Evolutionary conservation across 2,797 vertebrate species (phyloP), one percentile per base, ranked within the genome.

Genomic region (Cercopithecus mitis): DNA sequence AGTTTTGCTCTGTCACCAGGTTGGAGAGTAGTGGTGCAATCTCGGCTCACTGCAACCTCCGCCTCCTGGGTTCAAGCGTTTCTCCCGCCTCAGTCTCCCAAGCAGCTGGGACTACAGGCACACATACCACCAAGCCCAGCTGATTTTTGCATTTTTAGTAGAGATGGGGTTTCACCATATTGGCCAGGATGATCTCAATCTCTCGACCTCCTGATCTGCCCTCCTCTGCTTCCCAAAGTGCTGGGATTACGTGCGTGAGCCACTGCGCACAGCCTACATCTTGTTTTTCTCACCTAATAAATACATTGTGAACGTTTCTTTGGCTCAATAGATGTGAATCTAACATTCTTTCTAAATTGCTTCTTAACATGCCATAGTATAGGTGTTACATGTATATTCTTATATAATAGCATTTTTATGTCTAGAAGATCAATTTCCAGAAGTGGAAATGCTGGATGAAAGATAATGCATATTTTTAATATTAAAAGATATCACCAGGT

Each of bases 271-370:
- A 17, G 61, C 15, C 33, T n/a, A 33, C 17, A 43, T 47, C 36
- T 43, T n/a, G n/a, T 70, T 87, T 87, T 85, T 70, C 45, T 92
- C 61, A 36, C 25, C 8, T 81, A 55, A 41, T 52, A 50, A 84
- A 57, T 43, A 27, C 47, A 55, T 7, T 43, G n/a, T 73, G 70
- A 50, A n/a, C 15, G 73, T 88, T 90, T 88, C 13, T 73, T 52
- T 76, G 64, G 33, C 64, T 87, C 39, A 45, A 1, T 79, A n/a
- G 20, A 67, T 27, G 8, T 76, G 36, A 27, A 36, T 83, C 36
- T 20, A 45, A 75, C 9, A 13, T 80, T 77, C 17, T 88, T 86
- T 89, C 50, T 25, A 11, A 36, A 84, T 64, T 75, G 36, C 15
- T 55, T 12, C 20, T 41, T 88, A 24, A 41, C 52, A 52, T n/a